Percentiles rank a stretch among this genome's conserved stretches.
Conservation (phyloP, 2,113 vertebrate genomes). For the Corythornis madagascariensis region DNA sequence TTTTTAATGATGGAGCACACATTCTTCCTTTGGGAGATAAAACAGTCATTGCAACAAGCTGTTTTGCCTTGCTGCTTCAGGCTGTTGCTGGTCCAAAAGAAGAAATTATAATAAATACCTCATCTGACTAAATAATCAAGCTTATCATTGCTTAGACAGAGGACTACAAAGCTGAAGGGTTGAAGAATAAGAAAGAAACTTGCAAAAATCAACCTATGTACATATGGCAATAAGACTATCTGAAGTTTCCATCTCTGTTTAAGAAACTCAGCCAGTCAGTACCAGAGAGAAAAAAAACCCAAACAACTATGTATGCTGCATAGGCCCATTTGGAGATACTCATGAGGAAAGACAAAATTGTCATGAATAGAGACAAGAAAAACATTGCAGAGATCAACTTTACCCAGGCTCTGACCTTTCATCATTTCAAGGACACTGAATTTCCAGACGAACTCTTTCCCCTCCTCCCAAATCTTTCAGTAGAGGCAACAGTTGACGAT, state of each 20-base stretch:
- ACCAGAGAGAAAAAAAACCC: not conserved
- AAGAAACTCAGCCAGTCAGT: not conserved
- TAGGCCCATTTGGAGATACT: not conserved
- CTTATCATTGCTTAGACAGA: not conserved
- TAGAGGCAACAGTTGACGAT: not conserved
- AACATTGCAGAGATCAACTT: not conserved
- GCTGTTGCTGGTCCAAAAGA: constrained; percentile 1
- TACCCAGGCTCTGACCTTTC: not conserved
- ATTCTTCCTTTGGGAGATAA: constrained; percentile 22
- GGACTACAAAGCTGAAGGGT: not conserved
- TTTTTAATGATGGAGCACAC: not conserved
- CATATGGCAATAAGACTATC: not conserved
- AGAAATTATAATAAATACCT: not conserved
- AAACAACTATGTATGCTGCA: not conserved
- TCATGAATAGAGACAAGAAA: not conserved
- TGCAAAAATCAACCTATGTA: not conserved
- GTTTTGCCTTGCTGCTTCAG: constrained; percentile 6
- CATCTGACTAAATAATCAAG: constrained; percentile 14
- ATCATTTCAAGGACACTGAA: not conserved
- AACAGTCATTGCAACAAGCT: not conserved
- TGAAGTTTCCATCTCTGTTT: not conserved
- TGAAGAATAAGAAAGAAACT: not conserved
- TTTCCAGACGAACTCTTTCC: not conserved
- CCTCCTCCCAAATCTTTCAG: not conserved
- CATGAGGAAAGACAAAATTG: not conserved